phyloP scores from a whole-genome alignment of 35 echinoderm and acorn worm species.

The Hemicentrotus pulcherrimus region DNA sequence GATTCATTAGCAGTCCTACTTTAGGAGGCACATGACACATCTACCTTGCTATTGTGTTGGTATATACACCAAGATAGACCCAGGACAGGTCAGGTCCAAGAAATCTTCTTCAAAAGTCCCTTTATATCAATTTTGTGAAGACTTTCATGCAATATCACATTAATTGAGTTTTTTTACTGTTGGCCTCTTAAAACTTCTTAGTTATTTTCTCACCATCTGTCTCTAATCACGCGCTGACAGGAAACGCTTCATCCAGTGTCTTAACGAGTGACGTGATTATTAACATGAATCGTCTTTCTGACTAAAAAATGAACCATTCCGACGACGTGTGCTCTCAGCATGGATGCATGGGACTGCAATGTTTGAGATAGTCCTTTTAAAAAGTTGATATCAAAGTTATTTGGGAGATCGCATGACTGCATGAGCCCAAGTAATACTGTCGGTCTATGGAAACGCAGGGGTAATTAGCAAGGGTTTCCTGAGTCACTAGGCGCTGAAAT shows the following conservation, averaged over 20 bases:
- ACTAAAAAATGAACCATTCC: neutral
- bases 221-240: neutral
- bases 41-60: neutral
- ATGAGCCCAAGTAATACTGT: neutral
- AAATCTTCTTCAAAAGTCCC: neutral
- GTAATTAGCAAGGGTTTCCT: neutral
- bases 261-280: neutral
- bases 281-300: neutral
- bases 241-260: neutral
- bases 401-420: neutral
- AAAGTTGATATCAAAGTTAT: constrained; percentile 9
- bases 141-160: neutral
- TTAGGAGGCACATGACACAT: neutral
- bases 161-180: neutral
- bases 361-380: neutral
- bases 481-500: neutral
- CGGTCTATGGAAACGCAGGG: neutral
- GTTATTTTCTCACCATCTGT: neutral
- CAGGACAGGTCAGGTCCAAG: neutral
- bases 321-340: neutral
- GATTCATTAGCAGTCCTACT: neutral
- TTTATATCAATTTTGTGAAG: neutral
- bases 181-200: neutral
- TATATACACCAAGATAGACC: neutral
- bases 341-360: neutral